Base-by-base conservation (phyloP, 2,888 invertebrate genomes). In the Pseudoips prasinana region DNA sequence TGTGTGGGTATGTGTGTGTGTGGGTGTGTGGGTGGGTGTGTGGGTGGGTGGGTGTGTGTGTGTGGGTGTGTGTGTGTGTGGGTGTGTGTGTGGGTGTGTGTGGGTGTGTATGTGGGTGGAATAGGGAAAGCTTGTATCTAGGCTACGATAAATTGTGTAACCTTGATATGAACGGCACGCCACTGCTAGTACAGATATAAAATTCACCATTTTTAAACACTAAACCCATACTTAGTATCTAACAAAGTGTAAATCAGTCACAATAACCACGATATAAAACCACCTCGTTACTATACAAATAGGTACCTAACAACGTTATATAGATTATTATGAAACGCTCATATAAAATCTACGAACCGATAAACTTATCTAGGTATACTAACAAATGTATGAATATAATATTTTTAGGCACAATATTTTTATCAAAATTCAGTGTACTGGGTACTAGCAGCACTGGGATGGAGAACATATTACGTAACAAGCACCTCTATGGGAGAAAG, bases 261-360 rank as follows among this genome's bases (percentile, higher is more conserved):
- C 42, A 48, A 48, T 56, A 60, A 64, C 59, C 58, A 63, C 53
- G 52, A 53, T 54, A 51, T 72, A 68, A 70, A 68, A 65, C 68
- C 67, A 67, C 64, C 58, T 64, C 52, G 56, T 50, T 39, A 39
- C 44, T 45, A 53, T 58, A 53, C 46, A 44, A 46, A 58, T 43
- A 71, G 14, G 14, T 14, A 14, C 72, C 43, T 65, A 63, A 66
- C 63, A 77, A 81, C 73, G 66, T 68, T 65, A 57, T 54, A 60
- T 58, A 65, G 52, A 63, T 63, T 70, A 71, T 69, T 58, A 70
- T 64, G 67, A 73, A 79, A 79, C 77, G 64, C 61, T 74, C 67
- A 69, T 83, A 83, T 84, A 84, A 85, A 85, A 83, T 80, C 76
- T 81, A 85, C 73, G 67, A 71, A 77, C 73, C 65, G 58, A 67